Evolutionary conservation across 2,797 vertebrate species (phyloP).

Genomic region (Anas georgica): DNA sequence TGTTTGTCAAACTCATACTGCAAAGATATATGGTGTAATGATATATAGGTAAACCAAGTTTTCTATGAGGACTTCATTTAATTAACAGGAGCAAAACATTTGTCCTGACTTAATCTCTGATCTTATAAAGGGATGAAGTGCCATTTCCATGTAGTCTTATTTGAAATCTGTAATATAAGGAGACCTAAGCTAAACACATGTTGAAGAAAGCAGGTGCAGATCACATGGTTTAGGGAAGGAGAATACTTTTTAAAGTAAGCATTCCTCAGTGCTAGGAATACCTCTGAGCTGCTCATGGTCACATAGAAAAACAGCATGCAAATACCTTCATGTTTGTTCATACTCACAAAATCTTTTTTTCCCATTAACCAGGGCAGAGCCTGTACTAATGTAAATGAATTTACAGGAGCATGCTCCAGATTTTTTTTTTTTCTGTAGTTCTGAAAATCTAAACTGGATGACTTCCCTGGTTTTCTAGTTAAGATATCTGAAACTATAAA

Average conservation of each 20-base stretch:
- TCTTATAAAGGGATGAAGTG: background rate
- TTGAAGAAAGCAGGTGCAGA: background rate
- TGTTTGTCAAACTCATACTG: background rate
- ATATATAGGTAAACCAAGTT: background rate
- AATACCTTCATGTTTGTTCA: background rate
- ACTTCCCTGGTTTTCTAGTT: background rate
- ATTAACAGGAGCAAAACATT: constrained; percentile 18
- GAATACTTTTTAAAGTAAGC: background rate
- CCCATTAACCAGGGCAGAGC: background rate
- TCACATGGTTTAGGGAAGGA: background rate
- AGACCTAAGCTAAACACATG: background rate
- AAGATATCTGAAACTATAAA: background rate
- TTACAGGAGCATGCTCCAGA: background rate
- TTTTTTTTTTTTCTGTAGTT: background rate
- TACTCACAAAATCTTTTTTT: background rate
- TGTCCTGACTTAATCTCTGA: constrained; percentile 10
- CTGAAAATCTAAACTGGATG: background rate
- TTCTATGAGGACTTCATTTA: background rate
- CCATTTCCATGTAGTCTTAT: background rate
- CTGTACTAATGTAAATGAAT: background rate
- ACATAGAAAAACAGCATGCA: background rate
- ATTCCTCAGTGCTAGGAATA: background rate
- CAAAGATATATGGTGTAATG: background rate
- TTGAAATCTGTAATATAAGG: background rate
- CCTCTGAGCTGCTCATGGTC: background rate